phyloP scores from a whole-genome alignment of 1,140 invertebrate genomes.

The Adelges cooleyi region DNA sequence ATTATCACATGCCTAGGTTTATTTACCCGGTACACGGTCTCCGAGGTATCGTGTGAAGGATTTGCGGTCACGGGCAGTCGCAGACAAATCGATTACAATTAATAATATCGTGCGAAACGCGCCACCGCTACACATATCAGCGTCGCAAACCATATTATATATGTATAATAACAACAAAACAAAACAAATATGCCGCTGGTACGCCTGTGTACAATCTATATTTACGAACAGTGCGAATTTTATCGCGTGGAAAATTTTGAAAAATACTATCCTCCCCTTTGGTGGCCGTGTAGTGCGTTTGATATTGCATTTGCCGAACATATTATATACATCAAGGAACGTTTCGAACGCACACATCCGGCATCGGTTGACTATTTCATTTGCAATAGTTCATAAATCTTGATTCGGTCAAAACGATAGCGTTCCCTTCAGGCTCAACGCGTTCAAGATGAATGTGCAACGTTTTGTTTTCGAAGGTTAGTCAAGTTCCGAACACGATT shows the following conservation, averaged over 20 bases:
- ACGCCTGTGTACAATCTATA: background rate
- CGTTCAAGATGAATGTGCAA: no score
- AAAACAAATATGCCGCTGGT: background rate
- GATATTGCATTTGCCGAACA: background rate
- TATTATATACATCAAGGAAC: background rate
- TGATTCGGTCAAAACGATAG: background rate
- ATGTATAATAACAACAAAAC: background rate
- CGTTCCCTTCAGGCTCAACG: no score
- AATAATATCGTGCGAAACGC: background rate
- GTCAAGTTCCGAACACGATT: no score
- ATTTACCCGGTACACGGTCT: background rate
- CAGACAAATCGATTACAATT: slow-evolving; percentile 20
- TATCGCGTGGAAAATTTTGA: slow-evolving; percentile 10
- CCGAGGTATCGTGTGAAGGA: background rate
- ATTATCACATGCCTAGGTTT: background rate
- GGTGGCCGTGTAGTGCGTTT: background rate
- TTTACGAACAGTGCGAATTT: background rate
- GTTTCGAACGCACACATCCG: background rate
- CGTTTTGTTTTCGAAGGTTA: no score
- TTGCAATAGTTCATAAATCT: background rate
- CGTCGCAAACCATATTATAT: background rate
- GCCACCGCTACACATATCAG: background rate
- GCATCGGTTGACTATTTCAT: background rate
- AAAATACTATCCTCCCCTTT: background rate
- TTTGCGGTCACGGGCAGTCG: background rate